These are phyloP conservation scores for Halcyon badia DNA, from an alignment of 2,797 vertebrate genomes.

Conservation along the genomic window DNA sequence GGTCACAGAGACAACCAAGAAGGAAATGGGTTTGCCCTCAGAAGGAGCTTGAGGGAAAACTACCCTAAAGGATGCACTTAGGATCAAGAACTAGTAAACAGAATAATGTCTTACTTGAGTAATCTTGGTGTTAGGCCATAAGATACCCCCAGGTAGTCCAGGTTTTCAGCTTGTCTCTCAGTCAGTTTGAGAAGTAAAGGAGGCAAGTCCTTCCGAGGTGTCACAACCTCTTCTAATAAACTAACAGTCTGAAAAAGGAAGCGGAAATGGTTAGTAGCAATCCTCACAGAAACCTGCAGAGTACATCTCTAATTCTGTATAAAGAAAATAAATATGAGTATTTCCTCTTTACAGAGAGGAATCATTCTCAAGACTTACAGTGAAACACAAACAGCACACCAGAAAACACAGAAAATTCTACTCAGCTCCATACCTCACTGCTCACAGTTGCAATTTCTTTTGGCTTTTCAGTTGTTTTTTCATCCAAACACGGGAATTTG, in stretches of 20 bases:
- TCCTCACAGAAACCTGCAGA: neutral
- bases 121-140: conserved; percentile 93
- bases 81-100: neutral
- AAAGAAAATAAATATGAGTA: neutral
- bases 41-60: neutral
- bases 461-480: conserved; percentile 77
- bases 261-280: neutral
- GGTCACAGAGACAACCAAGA: neutral
- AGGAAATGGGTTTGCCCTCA: neutral
- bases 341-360: neutral
- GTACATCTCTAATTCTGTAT: neutral
- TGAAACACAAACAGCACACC: neutral
- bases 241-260: conserved; percentile 86
- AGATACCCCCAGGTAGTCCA: conserved; percentile 96
- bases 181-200: conserved; percentile 94
- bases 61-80: neutral
- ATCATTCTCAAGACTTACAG: neutral
- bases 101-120: conserved; percentile 87
- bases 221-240: conserved; percentile 93
- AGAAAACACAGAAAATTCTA: neutral
- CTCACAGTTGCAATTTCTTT: conserved; percentile 88
- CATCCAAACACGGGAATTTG: conserved; percentile 92
- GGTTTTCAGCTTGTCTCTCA: conserved; percentile 91
- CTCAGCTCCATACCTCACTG: conserved; percentile 87
- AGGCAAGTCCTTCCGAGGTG: conserved; percentile 92